Percentiles rank a stretch among this genome's conserved stretches.
These are phyloP conservation scores for Athene noctua DNA, from an alignment of 2,113 vertebrate species.

Conservation along the genomic window DNA sequence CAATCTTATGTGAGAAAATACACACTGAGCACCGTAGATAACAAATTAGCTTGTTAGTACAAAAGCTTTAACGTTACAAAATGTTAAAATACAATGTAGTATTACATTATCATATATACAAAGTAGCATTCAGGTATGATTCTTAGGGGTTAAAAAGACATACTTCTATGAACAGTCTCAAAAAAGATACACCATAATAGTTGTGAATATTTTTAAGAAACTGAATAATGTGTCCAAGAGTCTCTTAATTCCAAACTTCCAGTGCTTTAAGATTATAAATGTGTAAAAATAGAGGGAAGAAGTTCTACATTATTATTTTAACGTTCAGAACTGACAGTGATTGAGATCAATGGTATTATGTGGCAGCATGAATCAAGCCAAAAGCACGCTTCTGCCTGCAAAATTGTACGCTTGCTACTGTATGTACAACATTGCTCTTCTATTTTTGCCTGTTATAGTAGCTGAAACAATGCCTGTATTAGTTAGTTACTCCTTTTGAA, in stretches of 20 bases:
- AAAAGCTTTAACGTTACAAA: neutral
- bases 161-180: neutral
- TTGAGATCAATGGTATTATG: slow-evolving; percentile 46
- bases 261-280: neutral
- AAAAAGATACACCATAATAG: neutral
- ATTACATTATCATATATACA: neutral
- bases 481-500: neutral
- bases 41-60: neutral
- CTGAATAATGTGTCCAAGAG: neutral
- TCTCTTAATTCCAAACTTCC: neutral
- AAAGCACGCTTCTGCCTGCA: neutral
- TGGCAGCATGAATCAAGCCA: slow-evolving; percentile 41
- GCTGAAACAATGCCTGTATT: slow-evolving; percentile 6
- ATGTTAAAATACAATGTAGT: neutral
- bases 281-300: neutral
- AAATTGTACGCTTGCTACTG: neutral
- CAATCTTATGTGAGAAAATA: neutral
- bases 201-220: slow-evolving; percentile 15
- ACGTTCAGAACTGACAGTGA: slow-evolving; percentile 40
- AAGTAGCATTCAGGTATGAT: neutral
- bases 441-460: neutral
- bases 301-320: slow-evolving; percentile 37
- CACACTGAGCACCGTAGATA: neutral
- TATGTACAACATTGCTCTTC: neutral
- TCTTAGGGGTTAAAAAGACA: neutral